These are phyloP conservation scores for Scylla paramamosain DNA, from an alignment of 1,140 invertebrate genomes.

Conservation along the genomic window DNA sequence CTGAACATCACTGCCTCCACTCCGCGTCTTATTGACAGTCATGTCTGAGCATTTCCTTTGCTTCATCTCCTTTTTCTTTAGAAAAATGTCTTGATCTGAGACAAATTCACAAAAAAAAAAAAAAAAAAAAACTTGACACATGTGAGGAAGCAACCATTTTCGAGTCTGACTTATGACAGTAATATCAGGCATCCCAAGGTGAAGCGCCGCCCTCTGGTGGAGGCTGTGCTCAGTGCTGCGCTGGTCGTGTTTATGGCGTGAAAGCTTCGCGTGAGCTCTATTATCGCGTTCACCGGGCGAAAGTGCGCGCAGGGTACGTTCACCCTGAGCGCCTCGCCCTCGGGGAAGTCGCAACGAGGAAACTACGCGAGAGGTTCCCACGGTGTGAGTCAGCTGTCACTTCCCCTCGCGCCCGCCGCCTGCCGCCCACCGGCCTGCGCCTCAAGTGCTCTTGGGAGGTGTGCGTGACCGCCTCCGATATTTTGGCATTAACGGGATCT, in stretches of 20 bases:
- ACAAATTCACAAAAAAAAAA: too few relatives aligned
- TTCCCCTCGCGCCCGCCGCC: not conserved
- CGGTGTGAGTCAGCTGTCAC: not conserved
- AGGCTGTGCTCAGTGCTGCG: not conserved
- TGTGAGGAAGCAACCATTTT: not conserved
- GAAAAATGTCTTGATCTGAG: not conserved
- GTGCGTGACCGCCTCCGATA: not conserved
- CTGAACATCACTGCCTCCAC: not conserved
- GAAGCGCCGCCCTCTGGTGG: not conserved
- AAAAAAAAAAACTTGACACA: too few relatives aligned
- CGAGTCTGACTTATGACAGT: not conserved
- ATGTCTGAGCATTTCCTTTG: too few relatives aligned
- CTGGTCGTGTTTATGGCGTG: not conserved
- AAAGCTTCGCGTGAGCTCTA: not conserved
- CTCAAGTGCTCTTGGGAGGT: not conserved
- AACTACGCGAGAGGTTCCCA: slow-evolving; percentile 2
- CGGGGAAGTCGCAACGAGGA: not conserved
- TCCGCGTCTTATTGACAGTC: too few relatives aligned
- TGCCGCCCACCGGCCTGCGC: not conserved
- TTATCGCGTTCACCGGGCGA: slow-evolving; percentile 8
- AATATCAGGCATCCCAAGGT: too few relatives aligned
- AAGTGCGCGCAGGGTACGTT: slow-evolving; percentile 7
- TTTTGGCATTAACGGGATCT: not conserved
- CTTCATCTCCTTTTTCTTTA: not conserved
- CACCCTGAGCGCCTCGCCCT: slow-evolving; percentile 7